Conservation (phyloP, 2,797 vertebrate species). For the Psittacula derbiana region DNA sequence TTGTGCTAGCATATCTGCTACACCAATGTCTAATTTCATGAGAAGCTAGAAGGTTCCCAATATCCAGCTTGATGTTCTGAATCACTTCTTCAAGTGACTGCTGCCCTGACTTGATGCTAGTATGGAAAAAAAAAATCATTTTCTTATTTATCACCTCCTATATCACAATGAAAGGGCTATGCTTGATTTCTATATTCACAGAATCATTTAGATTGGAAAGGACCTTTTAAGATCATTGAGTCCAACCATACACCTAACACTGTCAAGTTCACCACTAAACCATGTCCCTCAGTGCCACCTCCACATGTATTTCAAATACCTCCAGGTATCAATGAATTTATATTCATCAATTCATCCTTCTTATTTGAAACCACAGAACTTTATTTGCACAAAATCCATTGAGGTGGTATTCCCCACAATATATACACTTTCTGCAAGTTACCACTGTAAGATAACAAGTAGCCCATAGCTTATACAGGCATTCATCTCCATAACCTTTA, state of each 20-base stretch:
- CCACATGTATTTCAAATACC: not conserved
- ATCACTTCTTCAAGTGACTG: not conserved
- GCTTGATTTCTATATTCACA: not conserved
- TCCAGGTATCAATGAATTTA: not conserved
- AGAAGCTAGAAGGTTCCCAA: not conserved
- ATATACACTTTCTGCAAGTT: not conserved
- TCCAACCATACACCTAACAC: not conserved
- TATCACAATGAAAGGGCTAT: not conserved
- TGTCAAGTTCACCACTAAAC: not conserved
- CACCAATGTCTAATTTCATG: not conserved
- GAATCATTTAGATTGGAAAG: not conserved
- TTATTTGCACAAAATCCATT: not conserved
- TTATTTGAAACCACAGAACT: not conserved
- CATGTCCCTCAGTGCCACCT: not conserved
- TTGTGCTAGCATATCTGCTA: not conserved
- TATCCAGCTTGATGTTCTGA: not conserved
- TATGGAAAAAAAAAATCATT: not conserved
- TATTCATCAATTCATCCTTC: not conserved
- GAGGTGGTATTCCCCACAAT: not conserved
- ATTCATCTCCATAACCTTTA: not conserved
- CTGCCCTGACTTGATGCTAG: not conserved
- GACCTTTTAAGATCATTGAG: not conserved
- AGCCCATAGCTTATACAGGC: not conserved
- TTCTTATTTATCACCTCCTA: not conserved
- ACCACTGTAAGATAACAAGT: not conserved